Percentiles rank a stretch among this genome's conserved stretches.
Evolutionary conservation across 2,888 invertebrate genomes (phyloP).

Genomic region (Oxytorus armatus): DNA sequence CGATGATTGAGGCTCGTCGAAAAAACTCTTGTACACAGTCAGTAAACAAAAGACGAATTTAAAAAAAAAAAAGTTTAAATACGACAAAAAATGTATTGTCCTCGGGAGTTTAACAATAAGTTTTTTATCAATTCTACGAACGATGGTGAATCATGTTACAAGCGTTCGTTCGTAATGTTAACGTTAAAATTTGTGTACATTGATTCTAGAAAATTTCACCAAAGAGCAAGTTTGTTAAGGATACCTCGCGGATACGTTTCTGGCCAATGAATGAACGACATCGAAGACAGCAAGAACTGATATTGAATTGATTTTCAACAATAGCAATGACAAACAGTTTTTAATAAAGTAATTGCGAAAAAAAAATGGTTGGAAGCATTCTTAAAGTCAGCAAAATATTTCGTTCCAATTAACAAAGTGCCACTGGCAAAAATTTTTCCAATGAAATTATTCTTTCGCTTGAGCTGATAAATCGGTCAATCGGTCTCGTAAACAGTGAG

Average conservation of each 20-base stretch:
- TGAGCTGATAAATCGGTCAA: too few species aligned
- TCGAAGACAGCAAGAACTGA: too few species aligned
- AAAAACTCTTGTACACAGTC: background rate
- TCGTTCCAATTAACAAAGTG: too few species aligned
- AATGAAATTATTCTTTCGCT: background rate
- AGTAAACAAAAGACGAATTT: background rate
- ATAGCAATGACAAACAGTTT: too few species aligned
- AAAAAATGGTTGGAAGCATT: too few species aligned
- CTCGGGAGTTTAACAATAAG: background rate
- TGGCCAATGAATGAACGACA: too few species aligned
- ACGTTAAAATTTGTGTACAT: background rate
- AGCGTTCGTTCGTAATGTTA: background rate
- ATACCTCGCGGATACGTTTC: too few species aligned
- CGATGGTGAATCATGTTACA: background rate
- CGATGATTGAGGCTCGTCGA: constrained; percentile 18
- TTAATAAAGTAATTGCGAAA: too few species aligned
- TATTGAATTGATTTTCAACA: too few species aligned
- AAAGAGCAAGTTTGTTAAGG: background rate
- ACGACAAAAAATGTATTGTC: background rate
- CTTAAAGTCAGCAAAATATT: too few species aligned
- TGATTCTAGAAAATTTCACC: background rate
- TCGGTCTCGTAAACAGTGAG: background rate
- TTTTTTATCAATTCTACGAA: background rate
- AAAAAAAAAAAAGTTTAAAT: background rate
- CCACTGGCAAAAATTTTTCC: too few species aligned